Percentiles rank a stretch among this genome's conserved stretches.
phyloP scores from a whole-genome alignment of 2,888 invertebrate species.

The Eremobia ochroleuca region DNA sequence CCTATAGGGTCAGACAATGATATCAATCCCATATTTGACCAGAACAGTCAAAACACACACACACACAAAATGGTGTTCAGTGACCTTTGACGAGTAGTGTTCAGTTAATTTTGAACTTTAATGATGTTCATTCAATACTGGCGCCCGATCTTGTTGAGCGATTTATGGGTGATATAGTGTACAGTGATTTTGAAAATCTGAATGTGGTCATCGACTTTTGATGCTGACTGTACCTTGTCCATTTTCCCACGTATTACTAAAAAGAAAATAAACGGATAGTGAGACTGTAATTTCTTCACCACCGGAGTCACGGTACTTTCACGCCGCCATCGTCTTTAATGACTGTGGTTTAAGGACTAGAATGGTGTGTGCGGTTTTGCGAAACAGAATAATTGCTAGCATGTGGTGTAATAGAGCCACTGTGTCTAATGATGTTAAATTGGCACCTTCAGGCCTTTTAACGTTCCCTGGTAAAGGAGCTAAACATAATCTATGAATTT shows the following conservation, averaged over 20 bases:
- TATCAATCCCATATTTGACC: constrained; percentile 6
- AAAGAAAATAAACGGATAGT: constrained; percentile 59
- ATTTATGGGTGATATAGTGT: too few relatives aligned
- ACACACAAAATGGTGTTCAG: too few relatives aligned
- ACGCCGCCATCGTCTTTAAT: constrained; percentile 43
- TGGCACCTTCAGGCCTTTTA: constrained; percentile 58
- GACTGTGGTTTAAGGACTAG: constrained; percentile 24
- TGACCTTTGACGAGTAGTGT: too few relatives aligned
- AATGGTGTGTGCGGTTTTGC: constrained; percentile 61
- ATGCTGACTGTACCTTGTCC: too few relatives aligned
- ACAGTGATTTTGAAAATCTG: too few relatives aligned
- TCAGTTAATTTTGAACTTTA: too few relatives aligned
- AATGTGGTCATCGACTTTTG: too few relatives aligned
- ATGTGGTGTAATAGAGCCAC: constrained; percentile 60
- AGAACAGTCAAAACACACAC: too few relatives aligned
- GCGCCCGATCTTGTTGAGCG: too few relatives aligned
- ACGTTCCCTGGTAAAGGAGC: constrained; percentile 33
- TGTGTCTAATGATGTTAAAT: constrained; percentile 69
- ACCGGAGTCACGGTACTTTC: constrained; percentile 37
- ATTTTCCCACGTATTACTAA: constrained; percentile 62
- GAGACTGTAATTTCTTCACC: constrained; percentile 57
- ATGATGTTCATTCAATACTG: too few relatives aligned
- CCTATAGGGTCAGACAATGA: not conserved
- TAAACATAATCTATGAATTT: not conserved
- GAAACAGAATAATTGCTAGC: constrained; percentile 61